Evolutionary conservation across 2,113 vertebrate genomes (phyloP), one percentile per base, ranked within the genome.

Genomic region (Stegostoma tigrinum): DNA sequence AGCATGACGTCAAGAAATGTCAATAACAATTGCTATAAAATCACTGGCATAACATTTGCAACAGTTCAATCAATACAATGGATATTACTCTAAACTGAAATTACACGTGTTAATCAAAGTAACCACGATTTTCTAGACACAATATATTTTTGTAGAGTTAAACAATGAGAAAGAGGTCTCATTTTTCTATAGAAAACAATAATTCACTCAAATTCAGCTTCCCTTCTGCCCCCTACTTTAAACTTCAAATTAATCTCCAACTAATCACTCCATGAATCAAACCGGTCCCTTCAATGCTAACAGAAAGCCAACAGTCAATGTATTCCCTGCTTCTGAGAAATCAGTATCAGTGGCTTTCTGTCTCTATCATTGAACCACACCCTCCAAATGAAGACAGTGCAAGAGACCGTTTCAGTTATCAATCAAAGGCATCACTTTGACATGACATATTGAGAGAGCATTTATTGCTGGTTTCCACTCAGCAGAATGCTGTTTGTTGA

Each of bases 1-100:
- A 90, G 52, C 15, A 90, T 90, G 87, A 90, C 52, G 15, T 89
- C 86, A 90, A 90, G 87, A 90, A 90, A 90, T 90, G 87, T 55
- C 55, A 52, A 27, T 30, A 8, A 10, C 30, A 4, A 6, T 89
- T 30, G 48, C 12, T 89, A 30, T 89, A 89, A 89, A 89, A 89
- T 89, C 78, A 30, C 10, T 30, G 61, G 30, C 52, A 55, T 61
- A 55, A 30, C 14, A 90, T 61, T 64, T 61, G 87, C 52, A 61
- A 10, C 86, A 42, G 12, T 55, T 10, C 27, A 89, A 89, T 89
- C 86, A 12, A 83, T 83, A 83, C n/a, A 83, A 83, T 83, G 15
- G 85, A 89, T 90, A 15, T 61, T 61, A 90, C 34, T 55, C 27
- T 15, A 90, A n/a, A 90, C 27, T 90, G 48, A 14, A 61, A 19